Evolutionary conservation across 2,797 vertebrate species (phyloP).

Genomic region (Aphelocoma californica): DNA sequence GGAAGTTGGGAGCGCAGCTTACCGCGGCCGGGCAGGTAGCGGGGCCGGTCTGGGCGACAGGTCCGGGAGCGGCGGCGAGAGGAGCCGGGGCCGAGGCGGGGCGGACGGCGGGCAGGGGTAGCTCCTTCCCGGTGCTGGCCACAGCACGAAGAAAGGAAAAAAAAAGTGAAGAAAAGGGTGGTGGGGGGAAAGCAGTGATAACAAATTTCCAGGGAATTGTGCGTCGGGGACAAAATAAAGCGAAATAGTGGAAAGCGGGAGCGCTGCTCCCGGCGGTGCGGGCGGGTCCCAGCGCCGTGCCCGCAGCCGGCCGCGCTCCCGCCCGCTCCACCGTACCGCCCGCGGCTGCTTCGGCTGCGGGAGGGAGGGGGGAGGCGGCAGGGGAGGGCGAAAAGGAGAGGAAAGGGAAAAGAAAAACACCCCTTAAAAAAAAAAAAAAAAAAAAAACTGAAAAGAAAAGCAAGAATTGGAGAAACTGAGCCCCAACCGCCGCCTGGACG

Average conservation of each 20-base stretch:
- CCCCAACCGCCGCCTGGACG: conserved; percentile 8
- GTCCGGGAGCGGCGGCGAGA: background rate
- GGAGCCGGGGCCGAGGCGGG: background rate
- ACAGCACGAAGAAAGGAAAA: background rate
- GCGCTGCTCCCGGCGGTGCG: background rate
- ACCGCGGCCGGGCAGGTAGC: conserved; percentile 38
- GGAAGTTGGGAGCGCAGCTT: conserved; percentile 38
- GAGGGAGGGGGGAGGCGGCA: background rate
- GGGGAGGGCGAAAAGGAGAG: background rate
- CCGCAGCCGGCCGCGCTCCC: conserved; percentile 24
- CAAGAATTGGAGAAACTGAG: conserved; percentile 41
- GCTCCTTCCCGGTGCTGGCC: background rate
- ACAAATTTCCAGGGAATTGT: background rate
- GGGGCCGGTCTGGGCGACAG: background rate
- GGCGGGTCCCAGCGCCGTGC: conserved; percentile 28
- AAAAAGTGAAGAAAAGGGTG: background rate
- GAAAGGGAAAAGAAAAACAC: background rate
- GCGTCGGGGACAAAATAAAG: background rate
- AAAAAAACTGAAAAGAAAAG: background rate
- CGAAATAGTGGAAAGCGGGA: background rate
- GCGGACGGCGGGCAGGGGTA: background rate
- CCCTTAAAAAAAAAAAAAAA: background rate
- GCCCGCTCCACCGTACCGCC: background rate
- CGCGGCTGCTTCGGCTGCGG: background rate
- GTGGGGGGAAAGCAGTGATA: background rate